phyloP scores from a whole-genome alignment of 1,140 invertebrate species.

The Scaptomyza pallida region DNA sequence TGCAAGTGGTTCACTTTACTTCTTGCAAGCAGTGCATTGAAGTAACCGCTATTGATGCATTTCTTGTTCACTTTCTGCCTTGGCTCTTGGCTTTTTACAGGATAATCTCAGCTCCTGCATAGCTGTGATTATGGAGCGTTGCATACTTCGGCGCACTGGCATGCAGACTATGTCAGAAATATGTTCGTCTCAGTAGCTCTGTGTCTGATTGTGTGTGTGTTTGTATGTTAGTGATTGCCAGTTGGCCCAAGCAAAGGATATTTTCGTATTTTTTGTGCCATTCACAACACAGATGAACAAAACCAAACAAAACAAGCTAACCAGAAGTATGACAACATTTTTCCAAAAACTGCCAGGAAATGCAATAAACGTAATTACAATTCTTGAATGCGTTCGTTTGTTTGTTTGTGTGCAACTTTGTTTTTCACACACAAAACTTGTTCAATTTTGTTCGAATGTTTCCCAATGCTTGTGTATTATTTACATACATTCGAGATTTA shows the following conservation, averaged over 20 bases:
- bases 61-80: constrained; percentile 3
- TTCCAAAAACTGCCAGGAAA: constrained; percentile 52
- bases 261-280: constrained; percentile 17
- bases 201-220: background rate
- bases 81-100: constrained; percentile 1
- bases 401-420: constrained; percentile 4
- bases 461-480: background rate
- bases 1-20: background rate
- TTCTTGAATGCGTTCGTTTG: constrained; percentile 19
- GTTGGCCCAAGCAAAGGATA: background rate
- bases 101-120: constrained; percentile 46
- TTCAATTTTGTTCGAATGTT: constrained; percentile 34
- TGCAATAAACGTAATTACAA: constrained; percentile 79
- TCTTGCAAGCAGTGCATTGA: constrained; percentile 5
- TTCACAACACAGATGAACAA: constrained; percentile 5
- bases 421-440: constrained; percentile 42
- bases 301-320: constrained; percentile 1
- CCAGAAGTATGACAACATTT: constrained; percentile 36
- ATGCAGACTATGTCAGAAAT: constrained; percentile 66
- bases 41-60: background rate
- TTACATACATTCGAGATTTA: background rate
- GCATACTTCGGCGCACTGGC: constrained; percentile 59
- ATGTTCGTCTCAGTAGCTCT: constrained; percentile 1
- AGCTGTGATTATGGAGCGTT: constrained; percentile 57
- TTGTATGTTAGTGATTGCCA: background rate